Evolutionary conservation across 2,113 vertebrate species (phyloP), one percentile per base, ranked within the genome.

Genomic region (Petrocephalus microphthalmus): DNA sequence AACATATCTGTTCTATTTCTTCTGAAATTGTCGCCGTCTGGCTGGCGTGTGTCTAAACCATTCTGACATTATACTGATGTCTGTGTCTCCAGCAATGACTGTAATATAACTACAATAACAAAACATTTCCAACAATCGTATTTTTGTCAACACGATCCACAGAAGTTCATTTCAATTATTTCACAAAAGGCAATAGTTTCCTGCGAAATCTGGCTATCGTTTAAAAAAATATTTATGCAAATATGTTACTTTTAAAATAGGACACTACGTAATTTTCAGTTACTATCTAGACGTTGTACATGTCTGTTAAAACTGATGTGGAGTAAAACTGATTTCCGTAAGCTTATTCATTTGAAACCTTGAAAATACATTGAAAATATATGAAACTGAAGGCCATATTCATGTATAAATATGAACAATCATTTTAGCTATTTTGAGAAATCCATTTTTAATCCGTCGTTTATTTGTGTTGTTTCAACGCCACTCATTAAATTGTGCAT

Each of bases 121-220:
- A 53, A 74, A 45, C 53, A n/a, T 2, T 22, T 86, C 45, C 37
- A 83, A 89, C 71, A 17, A 88, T 84, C 37, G 60, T 45, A 42
- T 74, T 25, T 89, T 52, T 85, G 56, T 88, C 45, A 84, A n/a
- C 85, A 71, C 42, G 64, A 88, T 47, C 56, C 37, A 2, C 10
- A 19, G 42, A 57, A 85, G 57, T 64, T 15, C 45, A 85, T 71
- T 51, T 67, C 54, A 85, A 88, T 60, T 53, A 19, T 45, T 22
- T 13, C 87, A 88, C 81, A 47, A 56, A 89, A 85, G 60, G 85
- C 89, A 89, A 49, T 86, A 89, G 56, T 87, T 22, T 71, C 37
- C 25, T 64, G 60, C 2, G 60, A 64, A 67, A 29, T 67, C 25
- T 67, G 60, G 25, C n/a, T 3, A 67, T 37, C 71, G 7, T 37